These are phyloP conservation scores for Tolmerus cingulatus DNA, from an alignment of 2,888 invertebrate species.

Conservation along the genomic window DNA sequence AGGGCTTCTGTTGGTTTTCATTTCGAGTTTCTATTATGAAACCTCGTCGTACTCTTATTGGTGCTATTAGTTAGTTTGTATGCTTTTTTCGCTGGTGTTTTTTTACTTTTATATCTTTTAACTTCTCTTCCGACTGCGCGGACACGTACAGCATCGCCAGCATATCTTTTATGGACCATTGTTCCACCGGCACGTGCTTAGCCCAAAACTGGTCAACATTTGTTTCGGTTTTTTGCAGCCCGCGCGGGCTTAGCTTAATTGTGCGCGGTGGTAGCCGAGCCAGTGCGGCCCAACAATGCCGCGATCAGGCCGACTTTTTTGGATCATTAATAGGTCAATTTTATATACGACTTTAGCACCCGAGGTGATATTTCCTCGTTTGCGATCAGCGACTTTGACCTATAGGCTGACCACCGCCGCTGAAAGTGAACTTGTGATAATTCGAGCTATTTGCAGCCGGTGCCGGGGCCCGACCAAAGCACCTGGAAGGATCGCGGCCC, in stretches of 20 bases:
- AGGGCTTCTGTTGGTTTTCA: conserved; percentile 47
- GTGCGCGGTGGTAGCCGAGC: background rate
- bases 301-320: background rate
- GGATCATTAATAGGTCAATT: conserved; percentile 15
- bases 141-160: conserved; percentile 27
- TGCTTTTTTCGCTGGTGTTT: background rate
- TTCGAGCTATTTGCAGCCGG: background rate
- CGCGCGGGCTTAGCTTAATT: background rate
- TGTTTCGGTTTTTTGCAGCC: background rate
- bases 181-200: conserved; percentile 30
- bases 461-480: background rate
- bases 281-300: background rate
- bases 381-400: conserved; percentile 13
- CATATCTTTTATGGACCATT: conserved; percentile 30
- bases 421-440: conserved; percentile 22
- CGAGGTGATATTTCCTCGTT: conserved; percentile 27
- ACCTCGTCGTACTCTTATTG: conserved; percentile 31
- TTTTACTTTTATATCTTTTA: background rate
- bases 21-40: conserved; percentile 44
- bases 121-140: background rate
- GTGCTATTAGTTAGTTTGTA: conserved; percentile 27
- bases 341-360: conserved; percentile 29
- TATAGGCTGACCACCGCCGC: background rate
- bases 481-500: background rate
- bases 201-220: conserved; percentile 12